These are phyloP conservation scores for Nomada ferruginata DNA, from an alignment of 2,888 invertebrate species.

Conservation along the genomic window DNA sequence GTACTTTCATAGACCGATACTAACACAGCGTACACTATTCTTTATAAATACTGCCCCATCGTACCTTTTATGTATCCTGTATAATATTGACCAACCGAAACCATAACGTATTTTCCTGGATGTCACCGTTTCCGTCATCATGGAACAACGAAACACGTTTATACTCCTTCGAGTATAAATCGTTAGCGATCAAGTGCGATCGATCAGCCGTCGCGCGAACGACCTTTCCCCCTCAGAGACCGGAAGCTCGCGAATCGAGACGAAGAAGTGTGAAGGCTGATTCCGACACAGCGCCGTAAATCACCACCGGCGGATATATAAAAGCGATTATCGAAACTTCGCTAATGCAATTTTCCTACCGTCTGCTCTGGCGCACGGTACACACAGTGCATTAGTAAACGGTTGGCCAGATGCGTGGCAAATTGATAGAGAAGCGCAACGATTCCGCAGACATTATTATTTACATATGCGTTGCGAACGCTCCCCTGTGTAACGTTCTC, in stretches of 20 bases:
- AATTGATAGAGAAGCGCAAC: slow-evolving; percentile 22
- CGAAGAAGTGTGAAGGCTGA: slow-evolving; percentile 52
- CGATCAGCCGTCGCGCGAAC: slow-evolving; percentile 34
- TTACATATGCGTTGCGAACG: slow-evolving; percentile 9
- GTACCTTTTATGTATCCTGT: too few relatives aligned
- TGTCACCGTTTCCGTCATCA: not conserved
- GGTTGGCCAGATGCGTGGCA: slow-evolving; percentile 1
- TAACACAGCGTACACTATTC: too few relatives aligned
- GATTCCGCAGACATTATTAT: slow-evolving; percentile 24
- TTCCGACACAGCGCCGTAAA: slow-evolving; percentile 58
- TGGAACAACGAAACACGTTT: slow-evolving; percentile 2
- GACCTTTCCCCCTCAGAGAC: slow-evolving; percentile 6
- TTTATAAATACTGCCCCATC: too few relatives aligned
- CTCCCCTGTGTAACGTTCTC: not conserved
- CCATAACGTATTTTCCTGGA: slow-evolving; percentile 35
- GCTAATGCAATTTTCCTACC: slow-evolving; percentile 73
- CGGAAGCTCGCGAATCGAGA: not conserved
- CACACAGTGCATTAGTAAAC: slow-evolving; percentile 24
- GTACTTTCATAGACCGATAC: too few relatives aligned
- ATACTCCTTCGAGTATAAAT: slow-evolving; percentile 16
- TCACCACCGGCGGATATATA: slow-evolving; percentile 63
- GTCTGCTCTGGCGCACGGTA: slow-evolving; percentile 1
- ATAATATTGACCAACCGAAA: slow-evolving; percentile 29
- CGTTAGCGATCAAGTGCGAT: slow-evolving; percentile 26
- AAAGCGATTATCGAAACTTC: slow-evolving; percentile 76